These are phyloP conservation scores for Lytechinus variegatus DNA, from an alignment of 35 echinoderm and acorn worm genomes.

Conservation along the genomic window DNA sequence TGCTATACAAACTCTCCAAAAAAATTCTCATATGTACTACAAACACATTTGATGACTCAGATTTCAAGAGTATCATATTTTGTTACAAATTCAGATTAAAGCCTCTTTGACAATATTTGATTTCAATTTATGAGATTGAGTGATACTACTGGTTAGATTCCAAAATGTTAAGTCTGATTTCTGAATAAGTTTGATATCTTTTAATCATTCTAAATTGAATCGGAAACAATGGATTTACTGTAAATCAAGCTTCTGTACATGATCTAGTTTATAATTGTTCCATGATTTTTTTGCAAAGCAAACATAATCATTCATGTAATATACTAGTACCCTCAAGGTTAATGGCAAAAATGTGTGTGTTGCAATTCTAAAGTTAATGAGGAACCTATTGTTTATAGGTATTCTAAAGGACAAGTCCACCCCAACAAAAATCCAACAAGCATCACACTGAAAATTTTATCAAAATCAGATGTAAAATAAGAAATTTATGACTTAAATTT, in stretches of 20 bases:
- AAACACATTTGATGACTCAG: background rate
- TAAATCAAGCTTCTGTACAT: background rate
- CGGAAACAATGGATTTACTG: background rate
- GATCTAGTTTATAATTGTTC: background rate
- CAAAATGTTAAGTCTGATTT: background rate
- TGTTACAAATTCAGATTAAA: background rate
- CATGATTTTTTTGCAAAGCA: background rate
- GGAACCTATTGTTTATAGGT: background rate
- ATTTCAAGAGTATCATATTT: constrained; percentile 20
- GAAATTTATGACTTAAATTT: too few species aligned
- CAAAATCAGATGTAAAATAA: too few species aligned
- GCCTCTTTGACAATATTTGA: background rate
- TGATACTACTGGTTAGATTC: background rate
- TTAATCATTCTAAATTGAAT: background rate
- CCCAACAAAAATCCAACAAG: too few species aligned
- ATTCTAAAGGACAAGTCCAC: too few species aligned
- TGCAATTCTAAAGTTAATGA: background rate
- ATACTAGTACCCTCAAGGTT: background rate
- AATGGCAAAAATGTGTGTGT: background rate
- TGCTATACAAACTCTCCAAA: background rate
- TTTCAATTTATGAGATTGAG: background rate
- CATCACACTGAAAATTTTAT: too few species aligned
- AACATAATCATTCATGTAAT: background rate
- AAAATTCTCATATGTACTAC: background rate
- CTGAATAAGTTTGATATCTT: background rate